phyloP scores from a whole-genome alignment of 2,888 invertebrate genomes.

The Acanthosepion pharaonis region DNA sequence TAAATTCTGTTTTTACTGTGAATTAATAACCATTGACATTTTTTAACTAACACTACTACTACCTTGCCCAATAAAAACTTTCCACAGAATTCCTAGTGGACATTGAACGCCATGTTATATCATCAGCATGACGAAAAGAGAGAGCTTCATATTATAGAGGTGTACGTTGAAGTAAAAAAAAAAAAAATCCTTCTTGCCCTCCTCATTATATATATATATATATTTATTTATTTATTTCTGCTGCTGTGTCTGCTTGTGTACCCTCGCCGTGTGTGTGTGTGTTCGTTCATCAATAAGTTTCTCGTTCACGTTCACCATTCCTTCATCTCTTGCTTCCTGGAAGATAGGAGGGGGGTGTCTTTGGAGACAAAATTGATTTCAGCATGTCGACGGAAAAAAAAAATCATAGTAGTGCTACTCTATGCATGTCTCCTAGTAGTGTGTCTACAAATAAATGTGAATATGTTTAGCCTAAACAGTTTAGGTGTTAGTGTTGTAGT shows the following conservation, averaged over 20 bases:
- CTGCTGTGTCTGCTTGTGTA: not conserved
- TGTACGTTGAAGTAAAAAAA: no score
- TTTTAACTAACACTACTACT: no score
- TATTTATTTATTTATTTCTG: not conserved
- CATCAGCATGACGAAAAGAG: not conserved
- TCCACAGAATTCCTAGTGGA: not conserved
- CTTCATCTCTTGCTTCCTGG: constrained; percentile 20
- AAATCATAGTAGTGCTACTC: not conserved
- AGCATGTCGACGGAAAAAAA: not conserved
- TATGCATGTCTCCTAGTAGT: not conserved
- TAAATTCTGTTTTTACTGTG: no score
- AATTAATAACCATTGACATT: no score
- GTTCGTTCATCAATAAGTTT: not conserved
- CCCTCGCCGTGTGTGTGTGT: not conserved
- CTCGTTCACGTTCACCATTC: not conserved
- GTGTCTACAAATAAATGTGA: not conserved
- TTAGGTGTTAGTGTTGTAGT: no score
- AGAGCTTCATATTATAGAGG: no score
- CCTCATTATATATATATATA: not conserved
- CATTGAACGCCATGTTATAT: not conserved
- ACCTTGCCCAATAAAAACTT: not conserved
- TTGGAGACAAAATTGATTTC: constrained; percentile 10
- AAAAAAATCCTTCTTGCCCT: no score
- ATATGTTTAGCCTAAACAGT: no score
- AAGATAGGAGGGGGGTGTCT: not conserved